phyloP scores from a whole-genome alignment of 2,888 invertebrate species.

The Microplitis deprimator region DNA sequence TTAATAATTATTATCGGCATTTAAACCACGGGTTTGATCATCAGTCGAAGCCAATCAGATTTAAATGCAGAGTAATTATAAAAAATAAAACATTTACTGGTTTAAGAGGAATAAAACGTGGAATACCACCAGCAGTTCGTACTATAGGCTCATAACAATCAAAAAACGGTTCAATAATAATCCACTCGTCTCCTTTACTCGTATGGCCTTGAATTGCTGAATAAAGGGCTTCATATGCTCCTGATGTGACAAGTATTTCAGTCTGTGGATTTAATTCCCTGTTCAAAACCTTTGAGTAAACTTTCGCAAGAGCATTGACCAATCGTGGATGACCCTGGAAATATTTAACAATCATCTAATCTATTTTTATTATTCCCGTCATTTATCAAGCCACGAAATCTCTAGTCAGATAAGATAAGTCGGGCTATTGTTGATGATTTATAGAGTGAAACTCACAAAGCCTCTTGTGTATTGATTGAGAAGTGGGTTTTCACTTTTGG shows the following conservation, averaged over 20 bases:
- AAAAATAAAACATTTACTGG: slow-evolving; percentile 71
- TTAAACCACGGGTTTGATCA: too few species aligned
- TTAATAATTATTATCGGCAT: too few species aligned
- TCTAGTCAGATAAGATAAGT: neutral
- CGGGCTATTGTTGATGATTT: neutral
- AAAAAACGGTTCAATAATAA: slow-evolving; percentile 98
- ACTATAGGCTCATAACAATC: slow-evolving; percentile 99
- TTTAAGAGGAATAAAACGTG: slow-evolving; percentile 89
- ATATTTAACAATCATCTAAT: slow-evolving; percentile 5
- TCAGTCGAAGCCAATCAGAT: neutral
- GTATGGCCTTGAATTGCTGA: slow-evolving; percentile 89
- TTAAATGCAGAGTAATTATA: too few species aligned
- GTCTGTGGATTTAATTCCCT: slow-evolving; percentile 85
- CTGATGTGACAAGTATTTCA: slow-evolving; percentile 90
- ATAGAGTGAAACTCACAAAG: slow-evolving; percentile 79
- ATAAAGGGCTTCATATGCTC: slow-evolving; percentile 96
- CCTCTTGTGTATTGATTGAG: slow-evolving; percentile 95
- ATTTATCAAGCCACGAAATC: neutral
- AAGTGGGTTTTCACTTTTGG: slow-evolving; percentile 80
- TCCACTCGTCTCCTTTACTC: slow-evolving; percentile 90
- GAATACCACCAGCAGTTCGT: slow-evolving; percentile 86
- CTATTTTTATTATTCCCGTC: too few species aligned
- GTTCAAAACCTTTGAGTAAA: slow-evolving; percentile 86
- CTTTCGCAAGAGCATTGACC: slow-evolving; percentile 85
- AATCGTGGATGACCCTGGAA: slow-evolving; percentile 91